phyloP scores from a whole-genome alignment of 2,113 vertebrate species.

The Cinclus mexicanus region DNA sequence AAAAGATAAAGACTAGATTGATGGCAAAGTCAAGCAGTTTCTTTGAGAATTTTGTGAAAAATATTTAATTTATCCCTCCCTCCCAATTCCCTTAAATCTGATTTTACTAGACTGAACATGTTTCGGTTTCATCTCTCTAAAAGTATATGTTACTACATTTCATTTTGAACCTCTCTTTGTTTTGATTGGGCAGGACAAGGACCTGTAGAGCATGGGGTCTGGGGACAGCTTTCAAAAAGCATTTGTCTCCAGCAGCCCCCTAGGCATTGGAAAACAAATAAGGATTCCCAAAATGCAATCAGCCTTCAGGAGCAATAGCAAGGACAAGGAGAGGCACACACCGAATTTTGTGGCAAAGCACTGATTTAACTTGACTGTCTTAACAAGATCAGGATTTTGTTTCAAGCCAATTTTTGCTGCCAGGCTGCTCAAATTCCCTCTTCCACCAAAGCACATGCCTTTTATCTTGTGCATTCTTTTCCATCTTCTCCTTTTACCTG shows the following conservation, averaged over 20 bases:
- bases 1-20: not conserved
- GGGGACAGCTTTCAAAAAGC: not conserved
- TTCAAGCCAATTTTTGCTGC: not conserved
- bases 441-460: not conserved
- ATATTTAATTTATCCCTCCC: not conserved
- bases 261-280: not conserved
- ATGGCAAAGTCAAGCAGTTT: not conserved
- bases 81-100: not conserved
- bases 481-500: not conserved
- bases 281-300: not conserved
- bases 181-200: not conserved
- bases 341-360: not conserved
- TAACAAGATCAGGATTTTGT: not conserved
- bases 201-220: not conserved
- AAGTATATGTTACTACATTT: not conserved
- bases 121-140: not conserved
- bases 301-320: not conserved
- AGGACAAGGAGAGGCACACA: not conserved
- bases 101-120: not conserved
- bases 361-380: not conserved
- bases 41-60: not conserved
- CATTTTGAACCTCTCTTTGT: not conserved
- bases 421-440: not conserved
- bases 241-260: not conserved
- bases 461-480: not conserved